Base-by-base conservation (phyloP, 2,113 vertebrate species). In the Leptobrachium leishanense region DNA sequence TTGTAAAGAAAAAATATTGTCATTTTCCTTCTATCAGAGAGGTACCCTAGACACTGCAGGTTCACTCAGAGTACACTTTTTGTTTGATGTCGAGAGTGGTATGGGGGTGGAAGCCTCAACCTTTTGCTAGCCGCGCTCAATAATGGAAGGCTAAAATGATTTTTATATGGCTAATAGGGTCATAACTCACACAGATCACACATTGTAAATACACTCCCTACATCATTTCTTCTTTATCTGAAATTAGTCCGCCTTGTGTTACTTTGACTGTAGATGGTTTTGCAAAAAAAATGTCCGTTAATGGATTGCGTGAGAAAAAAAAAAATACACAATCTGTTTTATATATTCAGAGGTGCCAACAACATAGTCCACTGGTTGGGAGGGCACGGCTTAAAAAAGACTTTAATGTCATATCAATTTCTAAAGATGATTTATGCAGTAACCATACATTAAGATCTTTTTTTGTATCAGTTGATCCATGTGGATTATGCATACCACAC, bases 121-220 rank as follows among this genome's bases (percentile, higher is more conserved):
- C 86, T 87, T 80, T 73, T 86, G 75, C 74, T 62, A 77, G 83
- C 87, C 83, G 77, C 84, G 83, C 84, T 87, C 85, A 88, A 88
- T 88, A 92, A 90, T 82, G 82, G 88, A 89, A 88, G 82, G 77
- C 84, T 84, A 87, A 81, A 87, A 85, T 50, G 46, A 89, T 90
- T 91, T 93, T 87, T 88, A 84, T 84, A 86, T 84, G 86, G 84
- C 87, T 90, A 91, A 89, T 84, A 85, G 84, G 85, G 88, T 90
- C 90, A 90, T 90, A 92, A 90, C 88, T 92, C 90, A 90, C 87
- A 84, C 46, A 82, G 85, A 82, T 89, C 88, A 84, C 88, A 92
- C 87, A 77, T 87, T 91, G 85, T 91, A 93, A 93, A 91, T 92
- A 90, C 83, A 78, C 80, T 86, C 84, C 77, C 77, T 71, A 83